Conservation (phyloP, 2,113 vertebrate genomes). For the Girardinichthys multiradiatus region DNA sequence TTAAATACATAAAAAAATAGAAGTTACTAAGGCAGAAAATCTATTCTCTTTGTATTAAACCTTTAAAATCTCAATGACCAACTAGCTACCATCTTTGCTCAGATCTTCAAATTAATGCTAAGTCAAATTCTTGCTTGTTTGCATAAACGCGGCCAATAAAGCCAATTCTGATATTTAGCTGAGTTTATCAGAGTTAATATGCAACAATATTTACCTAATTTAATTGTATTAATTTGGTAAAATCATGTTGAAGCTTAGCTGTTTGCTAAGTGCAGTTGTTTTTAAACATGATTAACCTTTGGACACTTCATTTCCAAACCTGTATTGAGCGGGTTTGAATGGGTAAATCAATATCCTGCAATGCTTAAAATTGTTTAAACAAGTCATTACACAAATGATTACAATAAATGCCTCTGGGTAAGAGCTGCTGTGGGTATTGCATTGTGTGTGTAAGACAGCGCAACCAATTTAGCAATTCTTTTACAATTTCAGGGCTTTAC, state of each 20-base stretch:
- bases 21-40: too few species aligned
- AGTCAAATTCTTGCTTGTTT: neutral
- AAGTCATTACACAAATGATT: constrained; percentile 15
- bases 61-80: too few species aligned
- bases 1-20: neutral
- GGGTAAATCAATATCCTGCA: constrained; percentile 25
- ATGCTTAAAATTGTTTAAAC: constrained; percentile 21
- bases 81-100: too few species aligned
- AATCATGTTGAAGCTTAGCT: constrained; percentile 2
- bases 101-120: too few species aligned
- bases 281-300: constrained; percentile 24
- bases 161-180: too few species aligned
- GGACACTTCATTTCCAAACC: neutral
- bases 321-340: constrained; percentile 9
- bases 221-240: constrained; percentile 1
- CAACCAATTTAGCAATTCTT: constrained; percentile 16
- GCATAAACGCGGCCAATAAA: neutral
- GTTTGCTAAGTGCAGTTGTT: constrained; percentile 3
- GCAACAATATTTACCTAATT: neutral
- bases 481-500: constrained; percentile 1
- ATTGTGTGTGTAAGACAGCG: constrained; percentile 12
- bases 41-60: too few species aligned
- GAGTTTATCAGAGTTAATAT: neutral
- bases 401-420: constrained; percentile 17
- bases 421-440: constrained; percentile 9